Evolutionary conservation across 1,140 invertebrate genomes (phyloP).

Genomic region (Hyles euphorbiae): DNA sequence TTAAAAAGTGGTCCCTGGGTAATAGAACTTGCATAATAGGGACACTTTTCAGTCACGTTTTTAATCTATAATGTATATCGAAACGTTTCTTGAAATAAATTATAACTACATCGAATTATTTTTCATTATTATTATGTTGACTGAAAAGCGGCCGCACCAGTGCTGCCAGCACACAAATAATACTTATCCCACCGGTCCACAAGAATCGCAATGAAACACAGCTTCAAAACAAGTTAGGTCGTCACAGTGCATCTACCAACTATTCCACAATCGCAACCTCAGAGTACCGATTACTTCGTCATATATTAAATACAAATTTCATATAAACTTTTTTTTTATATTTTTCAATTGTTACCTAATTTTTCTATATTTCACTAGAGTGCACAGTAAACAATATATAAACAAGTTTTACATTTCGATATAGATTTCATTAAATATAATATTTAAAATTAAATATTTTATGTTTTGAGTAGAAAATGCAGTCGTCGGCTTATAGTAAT

Average conservation of each 20-base stretch:
- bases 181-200: too few species aligned
- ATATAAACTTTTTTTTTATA: background rate
- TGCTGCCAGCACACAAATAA: background rate
- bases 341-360: background rate
- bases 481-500: too few species aligned
- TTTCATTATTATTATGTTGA: background rate
- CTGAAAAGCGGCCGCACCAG: background rate
- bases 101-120: background rate
- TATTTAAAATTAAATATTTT: background rate
- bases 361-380: background rate
- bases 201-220: background rate
- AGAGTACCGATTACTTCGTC: constrained; percentile 5
- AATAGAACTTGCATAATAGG: background rate
- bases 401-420: background rate
- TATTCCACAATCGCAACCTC: background rate
- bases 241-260: background rate
- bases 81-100: too few species aligned
- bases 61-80: too few species aligned
- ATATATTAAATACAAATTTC: constrained; percentile 7
- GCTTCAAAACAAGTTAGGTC: background rate
- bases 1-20: background rate
- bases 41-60: too few species aligned
- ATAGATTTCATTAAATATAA: background rate
- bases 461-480: background rate
- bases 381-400: constrained; percentile 4